phyloP scores from a whole-genome alignment of 2,113 vertebrate genomes.

The Origma solitaria region DNA sequence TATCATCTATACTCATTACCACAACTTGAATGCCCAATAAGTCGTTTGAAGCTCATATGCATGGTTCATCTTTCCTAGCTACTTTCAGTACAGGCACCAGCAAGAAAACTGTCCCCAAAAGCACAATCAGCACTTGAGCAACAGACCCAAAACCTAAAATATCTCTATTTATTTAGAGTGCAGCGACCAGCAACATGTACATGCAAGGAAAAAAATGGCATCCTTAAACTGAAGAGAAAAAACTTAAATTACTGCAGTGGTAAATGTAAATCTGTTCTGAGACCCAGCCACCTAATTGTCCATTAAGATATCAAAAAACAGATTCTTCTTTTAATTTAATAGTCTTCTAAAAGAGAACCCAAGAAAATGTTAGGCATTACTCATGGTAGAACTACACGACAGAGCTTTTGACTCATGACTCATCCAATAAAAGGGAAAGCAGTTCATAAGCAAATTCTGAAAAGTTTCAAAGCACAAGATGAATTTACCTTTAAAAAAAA shows the following conservation, averaged over 20 bases:
- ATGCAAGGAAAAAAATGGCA: background rate
- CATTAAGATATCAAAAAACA: conserved; percentile 61
- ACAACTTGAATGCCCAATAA: fast-evolving
- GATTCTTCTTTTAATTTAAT: conserved; percentile 63
- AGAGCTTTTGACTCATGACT: conserved; percentile 55
- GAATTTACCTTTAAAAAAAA: conserved; percentile 39
- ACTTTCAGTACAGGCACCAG: background rate
- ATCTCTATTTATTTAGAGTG: background rate
- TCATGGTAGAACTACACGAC: conserved; percentile 39
- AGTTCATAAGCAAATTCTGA: conserved; percentile 54
- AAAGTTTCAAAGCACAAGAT: conserved; percentile 55
- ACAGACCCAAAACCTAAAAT: background rate
- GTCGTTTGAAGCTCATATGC: background rate
- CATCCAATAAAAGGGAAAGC: conserved; percentile 57
- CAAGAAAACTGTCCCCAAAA: background rate
- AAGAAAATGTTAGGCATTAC: conserved; percentile 61
- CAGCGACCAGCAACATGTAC: background rate
- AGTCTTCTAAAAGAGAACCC: conserved; percentile 23
- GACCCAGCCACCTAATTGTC: conserved; percentile 31
- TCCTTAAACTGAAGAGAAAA: background rate
- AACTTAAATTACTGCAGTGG: background rate
- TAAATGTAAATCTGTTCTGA: conserved; percentile 49
- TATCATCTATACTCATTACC: background rate
- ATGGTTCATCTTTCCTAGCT: background rate
- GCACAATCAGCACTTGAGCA: background rate